Evolutionary conservation across 64 coral and sea anemone genomes (phyloP).

Genomic region (Pachyseris speciosa): DNA sequence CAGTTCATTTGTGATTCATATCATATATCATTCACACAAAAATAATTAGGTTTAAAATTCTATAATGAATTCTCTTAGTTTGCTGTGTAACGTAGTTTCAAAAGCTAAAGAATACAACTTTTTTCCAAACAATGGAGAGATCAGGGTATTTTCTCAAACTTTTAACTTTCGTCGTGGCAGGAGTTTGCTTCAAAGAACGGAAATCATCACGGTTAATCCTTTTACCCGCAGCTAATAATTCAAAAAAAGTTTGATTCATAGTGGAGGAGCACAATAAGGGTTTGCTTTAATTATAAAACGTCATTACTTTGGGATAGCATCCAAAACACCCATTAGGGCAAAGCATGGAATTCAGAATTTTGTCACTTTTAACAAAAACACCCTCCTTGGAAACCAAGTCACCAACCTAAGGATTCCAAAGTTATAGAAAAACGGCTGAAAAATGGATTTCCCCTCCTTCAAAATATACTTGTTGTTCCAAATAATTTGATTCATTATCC

Average conservation of each 20-base stretch:
- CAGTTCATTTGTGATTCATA: neutral
- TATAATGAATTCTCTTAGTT: neutral
- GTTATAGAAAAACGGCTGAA: neutral
- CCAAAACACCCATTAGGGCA: constrained; percentile 2
- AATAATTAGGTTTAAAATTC: neutral
- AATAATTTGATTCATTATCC: constrained; percentile 24
- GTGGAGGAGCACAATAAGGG: neutral
- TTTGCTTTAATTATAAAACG: constrained; percentile 12
- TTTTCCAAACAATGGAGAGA: neutral
- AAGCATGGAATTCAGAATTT: constrained; percentile 1
- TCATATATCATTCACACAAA: too few relatives aligned
- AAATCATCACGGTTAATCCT: neutral
- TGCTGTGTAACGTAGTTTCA: neutral
- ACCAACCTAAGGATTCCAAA: neutral
- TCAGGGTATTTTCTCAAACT: neutral
- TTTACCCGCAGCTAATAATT: neutral
- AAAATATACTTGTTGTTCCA: constrained; percentile 31
- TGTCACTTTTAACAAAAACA: neutral
- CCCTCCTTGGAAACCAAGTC: neutral
- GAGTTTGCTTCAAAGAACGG: neutral
- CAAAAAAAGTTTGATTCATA: constrained; percentile 6
- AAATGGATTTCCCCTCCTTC: neutral
- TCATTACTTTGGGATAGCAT: constrained; percentile 16
- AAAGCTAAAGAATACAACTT: constrained; percentile 6
- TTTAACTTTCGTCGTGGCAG: neutral